phyloP scores from a whole-genome alignment of 2,888 invertebrate genomes.

The Heliconius charithonia region DNA sequence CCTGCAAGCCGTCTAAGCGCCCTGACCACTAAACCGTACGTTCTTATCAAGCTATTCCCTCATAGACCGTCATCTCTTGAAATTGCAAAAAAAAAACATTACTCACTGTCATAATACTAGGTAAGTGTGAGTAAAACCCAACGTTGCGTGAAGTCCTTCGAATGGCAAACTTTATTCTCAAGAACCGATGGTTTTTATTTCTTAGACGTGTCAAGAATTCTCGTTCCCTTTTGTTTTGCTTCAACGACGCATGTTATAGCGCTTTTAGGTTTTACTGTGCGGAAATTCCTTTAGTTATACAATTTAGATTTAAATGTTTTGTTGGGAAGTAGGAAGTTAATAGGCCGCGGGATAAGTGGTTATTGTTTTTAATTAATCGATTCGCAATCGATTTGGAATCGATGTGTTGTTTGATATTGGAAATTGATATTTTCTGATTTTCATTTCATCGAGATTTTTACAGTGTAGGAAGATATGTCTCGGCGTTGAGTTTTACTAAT shows the following conservation, averaged over 20 bases:
- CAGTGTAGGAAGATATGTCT: too few relatives aligned
- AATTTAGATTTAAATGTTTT: slow-evolving; percentile 34
- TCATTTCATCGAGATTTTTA: too few relatives aligned
- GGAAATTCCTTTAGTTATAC: slow-evolving; percentile 36
- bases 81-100: not conserved
- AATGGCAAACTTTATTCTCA: slow-evolving; percentile 48
- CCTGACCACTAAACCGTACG: too few relatives aligned
- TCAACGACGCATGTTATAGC: slow-evolving; percentile 50
- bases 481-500: too few relatives aligned
- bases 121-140: slow-evolving; percentile 46
- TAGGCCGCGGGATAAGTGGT: slow-evolving; percentile 1
- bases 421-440: not conserved
- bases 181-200: slow-evolving; percentile 51
- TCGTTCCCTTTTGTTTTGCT: slow-evolving; percentile 49
- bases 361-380: slow-evolving; percentile 6
- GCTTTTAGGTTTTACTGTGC: slow-evolving; percentile 46
- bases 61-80: too few relatives aligned
- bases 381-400: slow-evolving; percentile 1
- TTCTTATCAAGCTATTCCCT: too few relatives aligned
- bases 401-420: not conserved
- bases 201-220: slow-evolving; percentile 51
- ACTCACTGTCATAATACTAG: not conserved
- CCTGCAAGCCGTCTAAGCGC: too few relatives aligned
- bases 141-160: slow-evolving; percentile 48
- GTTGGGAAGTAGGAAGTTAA: not conserved